Conservation (phyloP, 2,797 vertebrate species). For the Sardinella longiceps region DNA sequence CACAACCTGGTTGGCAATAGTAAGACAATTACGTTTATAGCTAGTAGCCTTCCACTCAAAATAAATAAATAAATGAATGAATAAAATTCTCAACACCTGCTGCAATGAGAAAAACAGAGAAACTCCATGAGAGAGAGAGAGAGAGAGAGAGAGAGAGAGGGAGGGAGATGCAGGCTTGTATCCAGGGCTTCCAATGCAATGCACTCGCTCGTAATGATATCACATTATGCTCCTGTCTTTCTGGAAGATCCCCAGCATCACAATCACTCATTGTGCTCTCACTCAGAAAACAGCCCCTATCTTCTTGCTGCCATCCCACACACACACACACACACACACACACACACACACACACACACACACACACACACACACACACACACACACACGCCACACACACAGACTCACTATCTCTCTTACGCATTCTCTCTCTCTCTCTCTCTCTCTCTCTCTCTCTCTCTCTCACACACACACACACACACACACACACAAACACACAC, state of each 20-base stretch:
- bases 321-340: constrained; percentile 12
- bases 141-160: constrained; percentile 50
- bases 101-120: constrained; percentile 63
- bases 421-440: too few relatives aligned
- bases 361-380: too few relatives aligned
- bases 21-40: background rate
- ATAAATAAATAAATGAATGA: background rate
- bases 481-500: too few relatives aligned
- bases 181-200: background rate
- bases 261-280: constrained; percentile 20
- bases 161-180: background rate
- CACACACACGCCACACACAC: too few relatives aligned
- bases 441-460: too few relatives aligned
- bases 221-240: constrained; percentile 20
- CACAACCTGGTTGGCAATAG: background rate
- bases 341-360: constrained; percentile 17
- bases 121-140: constrained; percentile 46
- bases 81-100: constrained; percentile 56
- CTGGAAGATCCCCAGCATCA: constrained; percentile 21
- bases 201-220: constrained; percentile 18
- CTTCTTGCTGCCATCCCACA: background rate
- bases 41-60: background rate
- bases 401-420: too few relatives aligned
- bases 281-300: background rate
- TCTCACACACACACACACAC: constrained; percentile 6